These are phyloP conservation scores for Plebejus melissa DNA, from an alignment of 2,888 invertebrate genomes.

Conservation along the genomic window DNA sequence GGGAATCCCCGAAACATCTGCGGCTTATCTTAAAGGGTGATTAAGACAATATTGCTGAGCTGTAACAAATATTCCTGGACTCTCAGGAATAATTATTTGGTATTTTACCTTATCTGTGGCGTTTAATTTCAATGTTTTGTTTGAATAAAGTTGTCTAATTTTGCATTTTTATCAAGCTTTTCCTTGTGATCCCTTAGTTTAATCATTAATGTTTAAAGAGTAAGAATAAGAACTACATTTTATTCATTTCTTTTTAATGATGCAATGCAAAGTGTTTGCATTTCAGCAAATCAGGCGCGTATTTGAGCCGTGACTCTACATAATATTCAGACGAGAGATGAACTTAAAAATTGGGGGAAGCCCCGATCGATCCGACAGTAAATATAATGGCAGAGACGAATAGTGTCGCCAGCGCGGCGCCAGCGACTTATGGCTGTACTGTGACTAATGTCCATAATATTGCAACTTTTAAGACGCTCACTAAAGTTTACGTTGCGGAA, in stretches of 20 bases:
- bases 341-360: slow-evolving; percentile 6
- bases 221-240: too few species aligned
- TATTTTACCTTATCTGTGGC: background rate
- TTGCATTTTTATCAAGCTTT: background rate
- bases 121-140: background rate
- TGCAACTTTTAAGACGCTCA: background rate
- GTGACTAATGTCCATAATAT: slow-evolving; percentile 10
- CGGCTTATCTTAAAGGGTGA: slow-evolving; percentile 28
- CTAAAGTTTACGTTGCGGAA: background rate
- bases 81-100: slow-evolving; percentile 4
- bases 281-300: background rate
- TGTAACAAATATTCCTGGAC: slow-evolving; percentile 13
- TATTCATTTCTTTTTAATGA: too few species aligned
- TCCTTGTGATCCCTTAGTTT: background rate
- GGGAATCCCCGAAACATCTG: slow-evolving; percentile 27
- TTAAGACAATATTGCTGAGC: slow-evolving; percentile 25
- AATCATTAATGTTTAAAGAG: too few species aligned
- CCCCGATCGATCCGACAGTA: slow-evolving; percentile 21
- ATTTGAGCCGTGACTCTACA: background rate
- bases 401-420: slow-evolving; percentile 27
- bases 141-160: background rate
- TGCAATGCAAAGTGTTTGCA: background rate
- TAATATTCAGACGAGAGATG: background rate
- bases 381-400: slow-evolving; percentile 25
- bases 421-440: background rate